Conservation (phyloP, 2,797 vertebrate species). For the Cygnus olor region DNA sequence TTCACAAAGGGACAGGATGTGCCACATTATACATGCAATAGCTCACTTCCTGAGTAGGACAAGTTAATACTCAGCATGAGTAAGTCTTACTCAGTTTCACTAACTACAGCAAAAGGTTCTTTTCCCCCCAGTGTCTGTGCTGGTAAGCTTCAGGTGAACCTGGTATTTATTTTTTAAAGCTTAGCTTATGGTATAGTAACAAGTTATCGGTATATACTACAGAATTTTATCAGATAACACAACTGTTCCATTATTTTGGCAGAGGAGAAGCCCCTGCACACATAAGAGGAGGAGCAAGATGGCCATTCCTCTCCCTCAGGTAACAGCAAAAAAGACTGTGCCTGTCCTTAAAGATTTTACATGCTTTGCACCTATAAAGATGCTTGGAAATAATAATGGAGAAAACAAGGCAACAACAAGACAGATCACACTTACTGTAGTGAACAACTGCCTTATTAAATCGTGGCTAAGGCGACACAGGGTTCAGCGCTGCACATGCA, state of each 20-base stretch:
- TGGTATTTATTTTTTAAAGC: background rate
- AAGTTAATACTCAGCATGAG: fast-evolving
- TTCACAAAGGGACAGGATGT: fast-evolving
- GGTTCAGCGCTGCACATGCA: fast-evolving
- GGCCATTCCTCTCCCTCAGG: background rate
- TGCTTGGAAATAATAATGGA: background rate
- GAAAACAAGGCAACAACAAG: background rate
- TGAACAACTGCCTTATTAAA: background rate
- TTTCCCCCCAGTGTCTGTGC: fast-evolving
- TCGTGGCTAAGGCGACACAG: fast-evolving
- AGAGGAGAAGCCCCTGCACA: background rate
- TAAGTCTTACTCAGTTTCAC: background rate
- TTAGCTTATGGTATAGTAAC: background rate
- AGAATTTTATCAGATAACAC: fast-evolving
- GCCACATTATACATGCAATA: fast-evolving
- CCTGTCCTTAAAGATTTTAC: fast-evolving
- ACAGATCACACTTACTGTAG: no score
- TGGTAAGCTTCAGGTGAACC: background rate
- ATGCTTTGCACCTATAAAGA: background rate
- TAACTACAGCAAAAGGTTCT: background rate
- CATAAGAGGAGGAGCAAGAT: background rate
- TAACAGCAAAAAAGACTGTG: background rate
- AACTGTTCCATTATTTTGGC: fast-evolving
- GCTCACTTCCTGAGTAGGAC: fast-evolving
- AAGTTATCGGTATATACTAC: background rate